Conservation (phyloP, 2,113 vertebrate genomes). For the Prunella himalayana region DNA sequence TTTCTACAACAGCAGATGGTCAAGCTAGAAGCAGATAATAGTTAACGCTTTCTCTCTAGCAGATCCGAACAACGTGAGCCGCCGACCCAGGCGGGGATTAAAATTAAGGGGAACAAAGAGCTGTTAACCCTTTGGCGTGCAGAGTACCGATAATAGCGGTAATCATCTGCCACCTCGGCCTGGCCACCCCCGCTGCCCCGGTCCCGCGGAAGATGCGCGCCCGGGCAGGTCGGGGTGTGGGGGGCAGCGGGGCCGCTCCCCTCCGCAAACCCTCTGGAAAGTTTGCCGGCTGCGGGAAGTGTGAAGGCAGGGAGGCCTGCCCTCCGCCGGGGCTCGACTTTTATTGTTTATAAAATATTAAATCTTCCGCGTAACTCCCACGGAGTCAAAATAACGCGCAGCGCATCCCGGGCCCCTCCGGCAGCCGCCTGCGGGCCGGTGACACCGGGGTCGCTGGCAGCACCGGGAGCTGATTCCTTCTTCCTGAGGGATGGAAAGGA, state of each 20-base stretch:
- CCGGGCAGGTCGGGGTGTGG: not conserved
- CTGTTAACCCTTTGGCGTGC: constrained; percentile 79
- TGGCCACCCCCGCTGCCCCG: not conserved
- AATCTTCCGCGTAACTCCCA: constrained; percentile 49
- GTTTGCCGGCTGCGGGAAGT: constrained; percentile 31
- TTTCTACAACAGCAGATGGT: constrained; percentile 96
- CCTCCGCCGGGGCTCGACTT: constrained; percentile 56
- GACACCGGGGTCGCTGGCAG: not conserved
- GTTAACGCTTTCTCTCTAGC: constrained; percentile 87
- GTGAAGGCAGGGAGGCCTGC: not conserved
- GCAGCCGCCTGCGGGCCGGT: not conserved
- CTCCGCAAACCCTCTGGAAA: not conserved
- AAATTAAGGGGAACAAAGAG: constrained; percentile 86
- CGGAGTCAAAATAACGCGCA: constrained; percentile 47
- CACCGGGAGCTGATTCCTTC: not conserved
- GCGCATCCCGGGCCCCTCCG: constrained; percentile 46
- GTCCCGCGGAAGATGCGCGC: not conserved
- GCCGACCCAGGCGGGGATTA: constrained; percentile 86
- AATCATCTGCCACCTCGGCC: constrained; percentile 19
- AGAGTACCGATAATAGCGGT: constrained; percentile 11
- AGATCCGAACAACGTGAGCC: constrained; percentile 85
- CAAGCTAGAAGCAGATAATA: constrained; percentile 90
- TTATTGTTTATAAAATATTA: constrained; percentile 75
- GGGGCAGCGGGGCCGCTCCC: not conserved
- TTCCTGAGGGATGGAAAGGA: not conserved